phyloP scores from a whole-genome alignment of 1,140 invertebrate genomes.

The Apis florea region DNA sequence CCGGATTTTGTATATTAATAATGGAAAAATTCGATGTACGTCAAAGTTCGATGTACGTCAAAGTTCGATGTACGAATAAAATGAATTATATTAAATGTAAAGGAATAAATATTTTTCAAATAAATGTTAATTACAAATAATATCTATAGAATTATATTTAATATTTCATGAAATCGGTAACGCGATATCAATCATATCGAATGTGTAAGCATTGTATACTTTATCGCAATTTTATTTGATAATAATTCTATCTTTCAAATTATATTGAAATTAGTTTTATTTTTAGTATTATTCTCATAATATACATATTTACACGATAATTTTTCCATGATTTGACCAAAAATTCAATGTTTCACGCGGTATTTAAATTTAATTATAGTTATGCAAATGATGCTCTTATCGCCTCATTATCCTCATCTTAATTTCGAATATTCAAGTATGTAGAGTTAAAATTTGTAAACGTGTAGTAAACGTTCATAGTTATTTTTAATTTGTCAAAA shows the following conservation, averaged over 20 bases:
- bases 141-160: neutral
- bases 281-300: too few relatives aligned
- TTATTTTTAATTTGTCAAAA: neutral
- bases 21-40: too few relatives aligned
- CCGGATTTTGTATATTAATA: neutral
- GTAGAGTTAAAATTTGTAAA: neutral
- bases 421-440: neutral
- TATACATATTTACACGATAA: neutral
- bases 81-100: neutral
- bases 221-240: neutral
- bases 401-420: conserved; percentile 6
- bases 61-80: neutral
- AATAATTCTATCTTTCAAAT: neutral
- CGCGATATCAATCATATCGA: neutral
- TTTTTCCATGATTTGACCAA: neutral
- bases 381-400: neutral
- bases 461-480: neutral
- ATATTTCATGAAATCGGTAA: neutral
- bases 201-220: neutral
- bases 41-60: neutral
- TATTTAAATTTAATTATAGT: neutral
- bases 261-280: neutral
- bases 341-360: too few relatives aligned
- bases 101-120: neutral
- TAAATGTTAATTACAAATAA: neutral